A percentile compares a stretch with the other conserved stretches of the same genome.
Evolutionary conservation across 2,797 vertebrate species (phyloP).

Genomic region (Syngnathus acus): DNA sequence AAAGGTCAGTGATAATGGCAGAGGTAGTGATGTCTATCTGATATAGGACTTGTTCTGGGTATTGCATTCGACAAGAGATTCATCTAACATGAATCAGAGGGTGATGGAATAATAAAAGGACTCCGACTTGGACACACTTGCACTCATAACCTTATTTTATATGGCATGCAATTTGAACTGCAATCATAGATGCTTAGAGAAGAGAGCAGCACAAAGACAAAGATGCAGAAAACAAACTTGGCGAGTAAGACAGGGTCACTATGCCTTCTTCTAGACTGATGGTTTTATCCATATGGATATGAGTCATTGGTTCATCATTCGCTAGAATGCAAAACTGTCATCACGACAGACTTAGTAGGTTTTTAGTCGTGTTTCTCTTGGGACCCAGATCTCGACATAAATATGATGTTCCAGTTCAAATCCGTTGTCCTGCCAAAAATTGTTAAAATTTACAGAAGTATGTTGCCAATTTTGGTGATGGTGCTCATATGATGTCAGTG

Average conservation of each 20-base stretch:
- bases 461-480: too few relatives aligned
- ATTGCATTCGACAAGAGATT: constrained; percentile 39
- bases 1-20: constrained; percentile 61
- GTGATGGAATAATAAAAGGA: constrained; percentile 30
- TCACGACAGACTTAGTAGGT: too few relatives aligned
- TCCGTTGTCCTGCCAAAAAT: too few relatives aligned
- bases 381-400: too few relatives aligned
- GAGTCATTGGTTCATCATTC: neutral
- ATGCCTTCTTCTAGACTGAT: neutral
- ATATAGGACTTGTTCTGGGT: constrained; percentile 50
- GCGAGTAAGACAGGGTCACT: neutral
- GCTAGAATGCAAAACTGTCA: too few relatives aligned
- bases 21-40: constrained; percentile 41
- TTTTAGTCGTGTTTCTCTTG: too few relatives aligned
- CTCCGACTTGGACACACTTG: constrained; percentile 16
- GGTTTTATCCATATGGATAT: neutral
- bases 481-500: too few relatives aligned
- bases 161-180: constrained; percentile 61
- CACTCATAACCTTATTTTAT: constrained; percentile 46
- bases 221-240: neutral
- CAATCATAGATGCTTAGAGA: constrained; percentile 37
- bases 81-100: constrained; percentile 42
- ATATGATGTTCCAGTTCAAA: too few relatives aligned
- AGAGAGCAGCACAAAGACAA: constrained; percentile 9
- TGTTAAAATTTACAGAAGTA: too few relatives aligned